Percentiles rank a stretch among this genome's conserved stretches.
Conservation (phyloP, 2,888 invertebrate genomes). For the Epistrophe eligans region DNA sequence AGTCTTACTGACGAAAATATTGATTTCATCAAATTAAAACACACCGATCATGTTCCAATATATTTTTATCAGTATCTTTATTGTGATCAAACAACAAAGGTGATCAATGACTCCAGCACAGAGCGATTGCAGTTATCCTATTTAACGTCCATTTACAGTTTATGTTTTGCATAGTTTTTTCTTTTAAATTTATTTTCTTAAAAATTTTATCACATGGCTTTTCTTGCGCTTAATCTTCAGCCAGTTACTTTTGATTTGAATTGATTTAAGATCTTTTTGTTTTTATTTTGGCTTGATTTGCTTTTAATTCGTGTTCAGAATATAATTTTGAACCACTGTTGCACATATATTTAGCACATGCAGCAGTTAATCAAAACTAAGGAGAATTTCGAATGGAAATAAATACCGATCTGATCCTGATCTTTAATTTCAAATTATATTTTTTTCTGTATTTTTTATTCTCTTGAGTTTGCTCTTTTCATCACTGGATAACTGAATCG, state of each 20-base stretch:
- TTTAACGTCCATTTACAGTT: neutral
- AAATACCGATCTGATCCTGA: conserved; percentile 25
- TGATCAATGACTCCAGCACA: conserved; percentile 25
- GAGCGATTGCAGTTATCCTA: conserved; percentile 30
- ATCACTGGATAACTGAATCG: conserved; percentile 76
- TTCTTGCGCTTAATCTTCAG: conserved; percentile 19
- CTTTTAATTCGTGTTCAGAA: conserved; percentile 40
- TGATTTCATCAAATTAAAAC: neutral
- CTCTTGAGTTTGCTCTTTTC: conserved; percentile 59
- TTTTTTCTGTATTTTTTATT: conserved; percentile 23
- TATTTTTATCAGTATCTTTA: neutral
- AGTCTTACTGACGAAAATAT: no score
- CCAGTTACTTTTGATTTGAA: conserved; percentile 8
- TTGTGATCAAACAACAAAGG: neutral
- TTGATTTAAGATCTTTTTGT: neutral
- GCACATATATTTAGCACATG: conserved; percentile 40
- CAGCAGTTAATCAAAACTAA: conserved; percentile 21
- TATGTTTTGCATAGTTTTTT: neutral
- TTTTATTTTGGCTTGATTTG: conserved; percentile 56
- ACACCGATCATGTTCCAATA: neutral
- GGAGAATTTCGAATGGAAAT: neutral
- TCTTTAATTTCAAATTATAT: conserved; percentile 28
- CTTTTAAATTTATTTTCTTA: neutral
- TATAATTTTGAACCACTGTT: conserved; percentile 13
- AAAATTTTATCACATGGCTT: neutral